Evolutionary conservation across 2,113 vertebrate species (phyloP).

Genomic region (Leptosomus discolor): DNA sequence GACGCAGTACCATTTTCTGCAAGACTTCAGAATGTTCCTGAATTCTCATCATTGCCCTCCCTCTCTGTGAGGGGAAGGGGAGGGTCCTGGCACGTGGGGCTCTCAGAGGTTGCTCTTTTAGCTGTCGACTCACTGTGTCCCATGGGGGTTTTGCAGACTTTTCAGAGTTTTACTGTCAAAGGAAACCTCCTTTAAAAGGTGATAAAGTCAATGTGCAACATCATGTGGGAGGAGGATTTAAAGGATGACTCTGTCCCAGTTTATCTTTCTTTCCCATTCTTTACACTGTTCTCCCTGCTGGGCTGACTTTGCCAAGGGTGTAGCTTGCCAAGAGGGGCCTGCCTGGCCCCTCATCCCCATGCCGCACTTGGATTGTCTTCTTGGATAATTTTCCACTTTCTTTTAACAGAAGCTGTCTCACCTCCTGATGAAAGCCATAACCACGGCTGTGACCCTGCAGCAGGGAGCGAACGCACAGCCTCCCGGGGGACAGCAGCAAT

Average conservation of each 20-base stretch:
- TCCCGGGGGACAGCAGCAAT: neutral
- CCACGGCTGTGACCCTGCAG: neutral
- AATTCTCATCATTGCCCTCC: neutral
- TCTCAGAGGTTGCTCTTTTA: neutral
- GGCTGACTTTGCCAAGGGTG: neutral
- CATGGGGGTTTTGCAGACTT: constrained; percentile 21
- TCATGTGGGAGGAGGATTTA: neutral
- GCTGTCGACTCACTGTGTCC: neutral
- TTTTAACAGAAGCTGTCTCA: neutral
- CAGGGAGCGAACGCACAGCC: neutral
- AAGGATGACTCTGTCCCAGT: neutral
- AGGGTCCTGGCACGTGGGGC: neutral
- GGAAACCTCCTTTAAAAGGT: neutral
- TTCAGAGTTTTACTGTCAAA: constrained; percentile 8
- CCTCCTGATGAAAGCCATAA: neutral
- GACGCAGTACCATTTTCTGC: constrained; percentile 28
- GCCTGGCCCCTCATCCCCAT: neutral
- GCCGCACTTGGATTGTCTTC: neutral
- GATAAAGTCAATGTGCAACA: neutral
- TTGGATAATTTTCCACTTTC: constrained; percentile 14
- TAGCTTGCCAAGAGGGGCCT: neutral
- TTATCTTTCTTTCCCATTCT: neutral
- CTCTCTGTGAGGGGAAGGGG: neutral
- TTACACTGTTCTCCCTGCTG: neutral
- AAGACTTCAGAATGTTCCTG: neutral